A percentile compares a stretch with the other conserved stretches of the same genome.
Evolutionary conservation across 2,888 invertebrate genomes (phyloP).

Genomic region (Ormyrus pomaceus): DNA sequence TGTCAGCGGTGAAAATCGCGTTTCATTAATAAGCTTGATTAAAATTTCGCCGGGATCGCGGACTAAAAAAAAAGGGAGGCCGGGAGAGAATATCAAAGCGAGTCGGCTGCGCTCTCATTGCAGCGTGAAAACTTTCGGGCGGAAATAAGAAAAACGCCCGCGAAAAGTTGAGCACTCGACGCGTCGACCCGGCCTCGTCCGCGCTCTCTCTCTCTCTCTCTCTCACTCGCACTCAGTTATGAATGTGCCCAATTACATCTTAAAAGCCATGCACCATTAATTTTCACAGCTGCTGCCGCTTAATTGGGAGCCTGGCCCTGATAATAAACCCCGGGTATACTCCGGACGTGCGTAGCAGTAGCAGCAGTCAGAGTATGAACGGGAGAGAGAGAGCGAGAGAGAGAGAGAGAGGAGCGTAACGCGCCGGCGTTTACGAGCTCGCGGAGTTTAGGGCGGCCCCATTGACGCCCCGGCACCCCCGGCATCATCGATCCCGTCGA

Average conservation of each 20-base stretch:
- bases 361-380: slow-evolving; percentile 62
- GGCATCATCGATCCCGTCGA: slow-evolving; percentile 52
- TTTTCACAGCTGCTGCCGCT: slow-evolving; percentile 81
- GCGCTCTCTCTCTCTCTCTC: neutral
- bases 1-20: neutral
- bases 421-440: slow-evolving; percentile 70
- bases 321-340: slow-evolving; percentile 76
- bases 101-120: neutral
- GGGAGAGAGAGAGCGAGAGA: slow-evolving; percentile 31
- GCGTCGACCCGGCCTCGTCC: neutral
- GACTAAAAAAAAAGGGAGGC: neutral
- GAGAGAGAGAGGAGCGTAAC: slow-evolving; percentile 45
- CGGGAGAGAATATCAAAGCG: neutral
- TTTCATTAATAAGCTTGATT: slow-evolving; percentile 34
- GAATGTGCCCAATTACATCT: slow-evolving; percentile 82
- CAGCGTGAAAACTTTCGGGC: slow-evolving; percentile 12
- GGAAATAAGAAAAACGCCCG: slow-evolving; percentile 28
- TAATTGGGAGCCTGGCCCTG: slow-evolving; percentile 78
- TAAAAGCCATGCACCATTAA: slow-evolving; percentile 81
- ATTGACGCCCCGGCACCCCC: slow-evolving; percentile 50
- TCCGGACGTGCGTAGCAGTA: slow-evolving; percentile 57
- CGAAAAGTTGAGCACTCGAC: neutral
- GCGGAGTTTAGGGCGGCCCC: slow-evolving; percentile 60
- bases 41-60: slow-evolving; percentile 14
- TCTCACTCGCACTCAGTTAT: slow-evolving; percentile 72